A percentile compares a stretch with the other conserved stretches of the same genome.
Evolutionary conservation across 2,888 invertebrate species (phyloP).

Genomic region (Dusona sp.): DNA sequence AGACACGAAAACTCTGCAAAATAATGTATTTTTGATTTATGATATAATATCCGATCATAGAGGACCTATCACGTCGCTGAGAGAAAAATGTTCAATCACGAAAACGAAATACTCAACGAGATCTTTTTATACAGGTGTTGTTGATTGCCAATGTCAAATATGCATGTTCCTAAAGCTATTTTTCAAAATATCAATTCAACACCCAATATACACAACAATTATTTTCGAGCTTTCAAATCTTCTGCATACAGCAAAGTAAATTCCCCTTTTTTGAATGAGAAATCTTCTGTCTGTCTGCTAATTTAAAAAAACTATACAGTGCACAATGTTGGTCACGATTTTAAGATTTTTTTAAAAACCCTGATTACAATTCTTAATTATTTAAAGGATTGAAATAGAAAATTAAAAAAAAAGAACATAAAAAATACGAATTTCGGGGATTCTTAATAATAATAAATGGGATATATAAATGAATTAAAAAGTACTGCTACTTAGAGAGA

Average conservation of each 20-base stretch:
- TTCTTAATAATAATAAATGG: too few species aligned
- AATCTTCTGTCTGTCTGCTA: background rate
- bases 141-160: background rate
- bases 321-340: too few species aligned
- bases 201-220: background rate
- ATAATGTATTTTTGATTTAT: conserved; percentile 7
- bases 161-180: background rate
- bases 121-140: background rate
- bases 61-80: background rate
- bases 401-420: too few species aligned
- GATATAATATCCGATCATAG: background rate
- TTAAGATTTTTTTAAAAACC: too few species aligned
- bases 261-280: background rate
- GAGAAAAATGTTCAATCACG: conserved; percentile 5
- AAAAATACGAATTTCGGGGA: too few species aligned
- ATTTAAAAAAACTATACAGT: background rate
- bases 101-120: background rate
- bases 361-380: too few species aligned
- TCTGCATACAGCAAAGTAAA: too few species aligned
- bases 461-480: too few species aligned
- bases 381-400: too few species aligned
- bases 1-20: background rate
- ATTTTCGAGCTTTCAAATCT: background rate
- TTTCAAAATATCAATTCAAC: background rate
- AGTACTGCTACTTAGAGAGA: too few species aligned